Percentiles rank a stretch among this genome's conserved stretches.
phyloP scores from a whole-genome alignment of 2,113 vertebrate species.

The Perognathus longimembris region DNA sequence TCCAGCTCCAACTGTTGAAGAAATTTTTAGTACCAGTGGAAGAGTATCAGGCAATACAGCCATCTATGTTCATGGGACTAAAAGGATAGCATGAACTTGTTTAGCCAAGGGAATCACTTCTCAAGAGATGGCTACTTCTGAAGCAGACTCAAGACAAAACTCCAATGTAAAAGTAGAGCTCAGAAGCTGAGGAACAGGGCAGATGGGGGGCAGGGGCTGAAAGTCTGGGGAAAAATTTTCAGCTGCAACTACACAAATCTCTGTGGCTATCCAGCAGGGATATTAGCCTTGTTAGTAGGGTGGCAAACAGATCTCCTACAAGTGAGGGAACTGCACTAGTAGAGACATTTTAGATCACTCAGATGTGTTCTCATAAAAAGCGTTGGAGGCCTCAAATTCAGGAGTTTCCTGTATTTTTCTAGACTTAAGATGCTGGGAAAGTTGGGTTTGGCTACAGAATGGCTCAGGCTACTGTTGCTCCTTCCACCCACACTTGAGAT shows the following conservation, averaged over 20 bases:
- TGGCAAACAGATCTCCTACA: background rate
- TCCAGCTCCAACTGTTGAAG: background rate
- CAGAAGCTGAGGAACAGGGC: background rate
- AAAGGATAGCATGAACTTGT: background rate
- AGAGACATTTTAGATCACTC: too few species aligned
- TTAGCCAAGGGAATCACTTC: too few species aligned
- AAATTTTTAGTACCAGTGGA: background rate
- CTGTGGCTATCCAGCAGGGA: accelerated
- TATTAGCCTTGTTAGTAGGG: background rate
- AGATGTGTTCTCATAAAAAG: background rate
- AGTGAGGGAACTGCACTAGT: background rate
- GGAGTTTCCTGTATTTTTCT: background rate
- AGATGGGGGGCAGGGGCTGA: background rate
- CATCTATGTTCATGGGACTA: background rate
- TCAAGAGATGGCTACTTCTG: too few species aligned
- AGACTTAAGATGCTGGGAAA: background rate
- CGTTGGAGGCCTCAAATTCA: background rate
- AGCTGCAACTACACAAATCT: background rate
- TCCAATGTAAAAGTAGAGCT: too few species aligned
- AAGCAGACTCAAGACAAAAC: background rate
- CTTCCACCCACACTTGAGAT: too few species aligned
- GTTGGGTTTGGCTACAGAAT: background rate
- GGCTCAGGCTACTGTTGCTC: background rate
- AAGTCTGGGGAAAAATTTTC: background rate
- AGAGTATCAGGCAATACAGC: background rate